Evolutionary conservation across 64 coral and sea anemone species (phyloP).

Genomic region (Exaiptasia diaphana): DNA sequence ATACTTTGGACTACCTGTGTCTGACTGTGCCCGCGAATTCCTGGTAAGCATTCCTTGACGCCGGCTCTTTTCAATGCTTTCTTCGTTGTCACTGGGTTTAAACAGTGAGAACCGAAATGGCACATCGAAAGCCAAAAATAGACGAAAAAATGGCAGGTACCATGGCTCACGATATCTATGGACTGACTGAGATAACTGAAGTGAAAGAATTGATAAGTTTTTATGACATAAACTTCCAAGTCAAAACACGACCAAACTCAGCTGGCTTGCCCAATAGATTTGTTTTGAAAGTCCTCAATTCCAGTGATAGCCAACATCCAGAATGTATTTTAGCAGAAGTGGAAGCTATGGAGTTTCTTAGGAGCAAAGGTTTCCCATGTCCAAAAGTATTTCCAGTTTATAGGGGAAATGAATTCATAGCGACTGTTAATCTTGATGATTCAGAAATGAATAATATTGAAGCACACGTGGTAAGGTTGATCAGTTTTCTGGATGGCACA

Average conservation of each 20-base stretch:
- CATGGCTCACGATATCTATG: conserved; percentile 14
- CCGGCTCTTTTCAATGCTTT: no score
- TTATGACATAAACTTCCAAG: conserved; percentile 41
- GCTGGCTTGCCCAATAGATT: background rate
- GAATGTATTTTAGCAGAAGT: conserved; percentile 30
- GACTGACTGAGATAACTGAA: background rate
- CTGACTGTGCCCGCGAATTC: no score
- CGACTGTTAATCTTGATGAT: background rate
- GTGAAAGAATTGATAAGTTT: conserved; percentile 31
- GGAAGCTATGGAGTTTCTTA: conserved; percentile 3
- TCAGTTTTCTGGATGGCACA: conserved; percentile 15
- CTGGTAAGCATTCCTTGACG: no score
- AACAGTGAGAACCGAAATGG: no score
- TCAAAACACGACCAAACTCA: background rate
- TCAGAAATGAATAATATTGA: background rate
- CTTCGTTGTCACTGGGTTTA: no score
- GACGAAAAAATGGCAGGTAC: no score
- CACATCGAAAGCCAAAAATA: no score
- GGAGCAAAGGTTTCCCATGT: conserved; percentile 25
- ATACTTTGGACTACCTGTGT: no score
- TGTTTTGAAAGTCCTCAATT: conserved; percentile 53
- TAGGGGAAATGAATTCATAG: background rate
- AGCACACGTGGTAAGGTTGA: conserved; percentile 6
- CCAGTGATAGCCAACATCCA: conserved; percentile 12
- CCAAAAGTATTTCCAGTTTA: background rate